Evolutionary conservation across 1,140 invertebrate genomes (phyloP).

Genomic region (Brachionus plicatilis): DNA sequence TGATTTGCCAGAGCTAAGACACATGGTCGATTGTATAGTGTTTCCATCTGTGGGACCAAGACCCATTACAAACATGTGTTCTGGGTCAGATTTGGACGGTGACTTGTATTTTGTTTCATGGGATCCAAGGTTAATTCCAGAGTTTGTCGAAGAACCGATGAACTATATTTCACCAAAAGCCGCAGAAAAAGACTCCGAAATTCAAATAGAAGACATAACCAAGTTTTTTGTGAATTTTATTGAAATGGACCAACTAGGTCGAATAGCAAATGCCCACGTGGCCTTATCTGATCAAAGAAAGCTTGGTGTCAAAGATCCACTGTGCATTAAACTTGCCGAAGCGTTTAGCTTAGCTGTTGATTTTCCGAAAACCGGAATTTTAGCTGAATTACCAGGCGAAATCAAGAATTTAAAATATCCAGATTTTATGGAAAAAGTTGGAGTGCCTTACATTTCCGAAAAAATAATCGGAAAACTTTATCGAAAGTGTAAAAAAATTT

Average conservation of each 20-base stretch:
- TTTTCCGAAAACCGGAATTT: neutral
- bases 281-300: neutral
- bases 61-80: conserved; percentile 58
- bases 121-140: conserved; percentile 42
- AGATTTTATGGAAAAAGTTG: conserved; percentile 16
- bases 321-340: neutral
- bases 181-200: neutral
- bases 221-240: conserved; percentile 11
- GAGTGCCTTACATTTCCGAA: neutral
- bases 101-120: conserved; percentile 55
- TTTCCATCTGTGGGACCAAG: conserved; percentile 52
- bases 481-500: conserved; percentile 18
- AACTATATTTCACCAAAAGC: neutral
- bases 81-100: conserved; percentile 55
- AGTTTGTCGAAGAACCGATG: neutral
- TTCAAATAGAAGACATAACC: conserved; percentile 2
- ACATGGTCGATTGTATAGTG: conserved; percentile 55
- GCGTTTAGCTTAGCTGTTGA: conserved; percentile 21
- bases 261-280: neutral
- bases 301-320: neutral
- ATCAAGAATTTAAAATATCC: neutral
- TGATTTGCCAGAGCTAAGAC: conserved; percentile 47
- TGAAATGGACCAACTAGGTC: neutral
- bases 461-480: conserved; percentile 24
- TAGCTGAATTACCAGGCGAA: neutral